Conservation (phyloP, 1,140 invertebrate species). For the Bombus waltoni region DNA sequence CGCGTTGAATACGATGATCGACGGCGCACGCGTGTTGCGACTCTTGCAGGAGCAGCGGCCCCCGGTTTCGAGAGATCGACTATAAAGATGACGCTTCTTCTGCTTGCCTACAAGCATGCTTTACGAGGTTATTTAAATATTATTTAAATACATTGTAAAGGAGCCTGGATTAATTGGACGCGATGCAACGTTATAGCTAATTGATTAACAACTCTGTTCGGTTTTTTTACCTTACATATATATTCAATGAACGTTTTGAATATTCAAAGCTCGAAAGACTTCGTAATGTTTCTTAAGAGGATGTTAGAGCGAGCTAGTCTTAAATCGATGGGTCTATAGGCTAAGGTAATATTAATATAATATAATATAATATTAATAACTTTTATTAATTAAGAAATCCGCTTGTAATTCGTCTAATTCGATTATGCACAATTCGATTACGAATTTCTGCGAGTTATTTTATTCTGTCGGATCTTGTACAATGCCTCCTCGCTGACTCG, state of each 20-base stretch:
- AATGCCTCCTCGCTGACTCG: too few relatives aligned
- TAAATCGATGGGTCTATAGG: background rate
- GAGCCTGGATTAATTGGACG: background rate
- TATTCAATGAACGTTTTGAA: background rate
- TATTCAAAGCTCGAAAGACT: background rate
- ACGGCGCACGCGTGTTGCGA: background rate
- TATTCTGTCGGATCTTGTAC: too few relatives aligned
- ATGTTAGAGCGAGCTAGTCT: background rate
- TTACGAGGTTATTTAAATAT: background rate
- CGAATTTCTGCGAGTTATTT: too few relatives aligned
- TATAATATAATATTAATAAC: too few relatives aligned
- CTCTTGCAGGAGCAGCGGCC: background rate
- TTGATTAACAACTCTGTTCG: background rate
- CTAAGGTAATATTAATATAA: too few relatives aligned
- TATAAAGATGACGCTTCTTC: conserved; percentile 4
- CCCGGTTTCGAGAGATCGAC: background rate
- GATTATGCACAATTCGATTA: too few relatives aligned
- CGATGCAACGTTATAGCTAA: background rate
- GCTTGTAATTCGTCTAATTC: too few relatives aligned
- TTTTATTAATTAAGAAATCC: too few relatives aligned
- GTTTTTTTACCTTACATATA: background rate
- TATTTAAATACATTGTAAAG: background rate
- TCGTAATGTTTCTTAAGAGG: background rate
- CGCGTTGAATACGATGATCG: background rate
- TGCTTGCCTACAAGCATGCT: background rate